Evolutionary conservation across 35 echinoderm and acorn worm genomes (phyloP).

Genomic region (Ophioderma brevispina): DNA sequence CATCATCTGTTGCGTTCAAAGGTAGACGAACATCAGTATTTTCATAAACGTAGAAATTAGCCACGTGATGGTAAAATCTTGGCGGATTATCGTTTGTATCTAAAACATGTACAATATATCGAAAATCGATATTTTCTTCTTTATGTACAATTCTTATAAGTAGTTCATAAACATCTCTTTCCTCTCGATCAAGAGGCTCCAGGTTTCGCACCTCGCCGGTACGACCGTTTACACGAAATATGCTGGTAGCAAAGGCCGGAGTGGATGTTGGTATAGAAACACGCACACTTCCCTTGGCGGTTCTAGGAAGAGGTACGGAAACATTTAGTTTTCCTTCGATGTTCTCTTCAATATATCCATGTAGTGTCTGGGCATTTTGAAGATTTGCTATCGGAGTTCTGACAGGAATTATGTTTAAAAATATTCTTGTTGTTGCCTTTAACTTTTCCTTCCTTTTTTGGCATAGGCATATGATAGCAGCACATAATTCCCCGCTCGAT

Average conservation of each 20-base stretch:
- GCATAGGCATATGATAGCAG: neutral
- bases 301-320: constrained; percentile 16
- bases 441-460: neutral
- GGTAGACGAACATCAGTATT: constrained; percentile 53
- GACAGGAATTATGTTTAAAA: neutral
- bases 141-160: constrained; percentile 20
- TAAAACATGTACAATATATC: constrained; percentile 37
- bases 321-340: constrained; percentile 50
- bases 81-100: constrained; percentile 90
- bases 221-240: constrained; percentile 51
- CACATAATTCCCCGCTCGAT: neutral
- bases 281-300: neutral
- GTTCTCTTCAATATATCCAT: constrained; percentile 66
- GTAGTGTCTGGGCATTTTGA: neutral
- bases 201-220: constrained; percentile 46
- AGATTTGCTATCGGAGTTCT: constrained; percentile 1
- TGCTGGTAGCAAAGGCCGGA: constrained; percentile 30
- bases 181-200: constrained; percentile 72
- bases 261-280: constrained; percentile 15
- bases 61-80: constrained; percentile 66
- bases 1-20: constrained; percentile 71
- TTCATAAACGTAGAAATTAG: constrained; percentile 72
- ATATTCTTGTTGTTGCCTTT: neutral
- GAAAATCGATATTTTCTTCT: constrained; percentile 13
- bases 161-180: constrained; percentile 39